phyloP scores from a whole-genome alignment of 2,797 vertebrate genomes.

The Microchirus variegatus region DNA sequence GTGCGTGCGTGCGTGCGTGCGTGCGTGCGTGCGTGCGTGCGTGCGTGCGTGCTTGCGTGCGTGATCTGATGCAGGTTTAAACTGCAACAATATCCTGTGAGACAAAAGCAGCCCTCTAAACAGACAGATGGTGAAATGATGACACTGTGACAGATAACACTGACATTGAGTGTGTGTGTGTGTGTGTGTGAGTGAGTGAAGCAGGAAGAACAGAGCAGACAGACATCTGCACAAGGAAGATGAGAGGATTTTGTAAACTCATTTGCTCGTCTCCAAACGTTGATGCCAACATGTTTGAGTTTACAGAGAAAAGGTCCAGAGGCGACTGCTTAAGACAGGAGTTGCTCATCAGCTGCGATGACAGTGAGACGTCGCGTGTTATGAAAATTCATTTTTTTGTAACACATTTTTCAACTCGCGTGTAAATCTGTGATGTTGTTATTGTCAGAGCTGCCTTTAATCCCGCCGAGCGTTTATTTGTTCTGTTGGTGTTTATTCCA shows the following conservation, averaged over 20 bases:
- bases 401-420: background rate
- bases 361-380: background rate
- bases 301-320: slow-evolving; percentile 1
- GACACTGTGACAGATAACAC: slow-evolving; percentile 9
- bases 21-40: too few species aligned
- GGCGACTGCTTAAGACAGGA: slow-evolving; percentile 3
- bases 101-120: slow-evolving; percentile 17
- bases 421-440: too few species aligned
- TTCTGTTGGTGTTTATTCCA: too few species aligned
- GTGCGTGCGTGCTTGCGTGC: too few species aligned
- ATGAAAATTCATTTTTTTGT: background rate
- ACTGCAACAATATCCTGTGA: slow-evolving; percentile 29
- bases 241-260: slow-evolving; percentile 17
- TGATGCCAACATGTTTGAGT: background rate
- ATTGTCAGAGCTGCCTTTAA: too few species aligned
- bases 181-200: background rate
- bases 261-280: slow-evolving; percentile 15
- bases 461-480: too few species aligned
- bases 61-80: slow-evolving; percentile 7
- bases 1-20: too few species aligned
- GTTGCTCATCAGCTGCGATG: slow-evolving; percentile 26
- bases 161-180: background rate
- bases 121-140: slow-evolving; percentile 11
- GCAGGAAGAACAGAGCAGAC: background rate
- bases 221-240: slow-evolving; percentile 4